Conservation (phyloP, 2,888 invertebrate genomes). For the Acrocyrtus sp. region DNA sequence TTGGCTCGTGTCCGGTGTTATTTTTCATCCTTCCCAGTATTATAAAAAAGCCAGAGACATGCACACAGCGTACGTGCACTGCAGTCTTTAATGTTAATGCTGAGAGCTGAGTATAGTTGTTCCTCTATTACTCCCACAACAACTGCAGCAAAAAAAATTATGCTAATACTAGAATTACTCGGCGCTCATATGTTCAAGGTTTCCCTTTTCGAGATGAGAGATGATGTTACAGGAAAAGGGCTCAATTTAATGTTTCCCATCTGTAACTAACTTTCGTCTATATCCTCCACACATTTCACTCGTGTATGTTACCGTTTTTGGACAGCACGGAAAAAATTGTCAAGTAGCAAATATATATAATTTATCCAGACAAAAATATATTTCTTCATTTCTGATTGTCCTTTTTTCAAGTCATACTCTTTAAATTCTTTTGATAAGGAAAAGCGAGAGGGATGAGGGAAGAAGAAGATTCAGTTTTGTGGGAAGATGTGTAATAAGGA, state of each 20-base stretch:
- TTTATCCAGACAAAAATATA: too few relatives aligned
- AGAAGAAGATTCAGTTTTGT: too few relatives aligned
- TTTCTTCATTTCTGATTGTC: too few relatives aligned
- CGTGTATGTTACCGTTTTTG: too few relatives aligned
- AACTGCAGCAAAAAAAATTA: background rate
- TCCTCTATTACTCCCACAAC: background rate
- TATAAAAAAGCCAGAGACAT: background rate
- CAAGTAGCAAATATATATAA: too few relatives aligned
- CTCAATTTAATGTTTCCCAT: slow-evolving; percentile 21
- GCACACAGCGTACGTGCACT: background rate
- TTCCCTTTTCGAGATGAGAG: background rate
- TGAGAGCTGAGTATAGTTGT: background rate
- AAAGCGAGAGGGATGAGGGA: too few relatives aligned
- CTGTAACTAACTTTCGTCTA: background rate
- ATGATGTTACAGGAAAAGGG: slow-evolving; percentile 17
- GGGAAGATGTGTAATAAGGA: too few relatives aligned
- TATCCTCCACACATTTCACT: too few relatives aligned
- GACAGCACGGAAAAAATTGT: too few relatives aligned
- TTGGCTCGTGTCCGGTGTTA: slow-evolving; percentile 37
- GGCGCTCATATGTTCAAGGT: slow-evolving; percentile 5
- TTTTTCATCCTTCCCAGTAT: slow-evolving; percentile 23
- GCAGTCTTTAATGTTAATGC: background rate
- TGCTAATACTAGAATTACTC: background rate
- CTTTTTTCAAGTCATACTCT: too few relatives aligned
- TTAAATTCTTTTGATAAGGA: too few relatives aligned